Evolutionary conservation across 1,140 invertebrate species (phyloP).

Genomic region (Atta cephalotes): DNA sequence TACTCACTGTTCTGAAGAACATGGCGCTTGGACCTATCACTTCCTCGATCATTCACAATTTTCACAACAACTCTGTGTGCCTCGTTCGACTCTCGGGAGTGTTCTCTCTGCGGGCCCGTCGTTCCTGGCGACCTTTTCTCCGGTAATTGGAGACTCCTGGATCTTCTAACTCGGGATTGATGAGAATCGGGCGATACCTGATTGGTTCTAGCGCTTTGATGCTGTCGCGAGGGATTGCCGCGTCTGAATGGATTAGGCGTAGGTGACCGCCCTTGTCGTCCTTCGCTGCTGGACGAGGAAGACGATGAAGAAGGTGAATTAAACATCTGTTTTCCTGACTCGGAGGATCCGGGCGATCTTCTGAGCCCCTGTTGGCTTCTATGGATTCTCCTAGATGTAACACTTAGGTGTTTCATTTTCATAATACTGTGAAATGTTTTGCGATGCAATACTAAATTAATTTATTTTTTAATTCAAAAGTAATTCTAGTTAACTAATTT

Average conservation of each 20-base stretch:
- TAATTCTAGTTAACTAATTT: too few relatives aligned
- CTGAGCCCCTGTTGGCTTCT: slow-evolving; percentile 81
- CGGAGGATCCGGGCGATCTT: slow-evolving; percentile 85
- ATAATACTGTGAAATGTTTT: not conserved
- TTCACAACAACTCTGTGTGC: slow-evolving; percentile 83
- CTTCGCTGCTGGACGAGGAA: slow-evolving; percentile 84
- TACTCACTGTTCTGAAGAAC: slow-evolving; percentile 81
- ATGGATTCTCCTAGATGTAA: slow-evolving; percentile 66
- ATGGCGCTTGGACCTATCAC: slow-evolving; percentile 78
- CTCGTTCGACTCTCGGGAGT: slow-evolving; percentile 81
- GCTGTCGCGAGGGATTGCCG: slow-evolving; percentile 76
- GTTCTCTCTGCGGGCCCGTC: slow-evolving; percentile 77
- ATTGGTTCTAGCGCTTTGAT: slow-evolving; percentile 80
- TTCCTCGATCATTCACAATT: slow-evolving; percentile 79
- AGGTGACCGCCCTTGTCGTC: slow-evolving; percentile 81
- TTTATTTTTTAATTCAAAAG: not conserved
- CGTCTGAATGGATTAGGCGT: slow-evolving; percentile 82
- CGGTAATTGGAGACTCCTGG: slow-evolving; percentile 87
- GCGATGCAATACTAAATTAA: not conserved
- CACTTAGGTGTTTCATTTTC: slow-evolving; percentile 7
- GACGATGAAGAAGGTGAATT: slow-evolving; percentile 85
- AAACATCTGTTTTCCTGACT: slow-evolving; percentile 83
- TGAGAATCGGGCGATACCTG: slow-evolving; percentile 83
- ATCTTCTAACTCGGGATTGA: slow-evolving; percentile 85
- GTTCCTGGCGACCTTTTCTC: slow-evolving; percentile 85